These are phyloP conservation scores for Calyptomena viridis DNA, from an alignment of 2,113 vertebrate genomes.

Conservation along the genomic window DNA sequence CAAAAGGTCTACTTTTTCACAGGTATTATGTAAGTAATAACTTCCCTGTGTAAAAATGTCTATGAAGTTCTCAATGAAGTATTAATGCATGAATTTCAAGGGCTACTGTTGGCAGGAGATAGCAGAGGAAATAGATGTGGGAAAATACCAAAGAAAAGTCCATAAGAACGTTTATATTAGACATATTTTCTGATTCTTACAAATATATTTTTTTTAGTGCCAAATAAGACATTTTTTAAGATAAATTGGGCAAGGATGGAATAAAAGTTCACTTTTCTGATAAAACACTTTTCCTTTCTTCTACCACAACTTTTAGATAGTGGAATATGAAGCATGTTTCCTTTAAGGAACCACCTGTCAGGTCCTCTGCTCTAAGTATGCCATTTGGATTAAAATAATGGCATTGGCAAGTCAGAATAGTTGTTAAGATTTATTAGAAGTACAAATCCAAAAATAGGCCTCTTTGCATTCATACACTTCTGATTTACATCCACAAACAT, in stretches of 20 bases:
- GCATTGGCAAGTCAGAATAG: background rate
- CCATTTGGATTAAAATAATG: background rate
- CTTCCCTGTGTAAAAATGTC: background rate
- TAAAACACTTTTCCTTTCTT: background rate
- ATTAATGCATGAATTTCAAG: background rate
- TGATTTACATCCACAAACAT: background rate
- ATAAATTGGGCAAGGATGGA: background rate
- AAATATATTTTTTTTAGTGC: background rate
- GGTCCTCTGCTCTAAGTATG: background rate
- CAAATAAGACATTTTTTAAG: background rate
- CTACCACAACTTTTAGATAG: background rate
- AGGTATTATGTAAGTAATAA: background rate
- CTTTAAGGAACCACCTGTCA: background rate
- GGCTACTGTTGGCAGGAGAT: background rate
- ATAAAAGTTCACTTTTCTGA: background rate
- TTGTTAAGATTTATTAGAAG: background rate
- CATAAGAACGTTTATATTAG: background rate
- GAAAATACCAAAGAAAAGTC: background rate
- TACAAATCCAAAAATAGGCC: background rate
- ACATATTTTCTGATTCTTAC: background rate
- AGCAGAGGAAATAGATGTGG: background rate
- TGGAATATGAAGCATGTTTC: background rate
- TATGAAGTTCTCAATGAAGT: background rate
- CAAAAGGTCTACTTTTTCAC: background rate
- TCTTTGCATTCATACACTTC: background rate